Evolutionary conservation across 2,888 invertebrate genomes (phyloP), one percentile per base, ranked within the genome.

Genomic region (Exocentrus adspersus): DNA sequence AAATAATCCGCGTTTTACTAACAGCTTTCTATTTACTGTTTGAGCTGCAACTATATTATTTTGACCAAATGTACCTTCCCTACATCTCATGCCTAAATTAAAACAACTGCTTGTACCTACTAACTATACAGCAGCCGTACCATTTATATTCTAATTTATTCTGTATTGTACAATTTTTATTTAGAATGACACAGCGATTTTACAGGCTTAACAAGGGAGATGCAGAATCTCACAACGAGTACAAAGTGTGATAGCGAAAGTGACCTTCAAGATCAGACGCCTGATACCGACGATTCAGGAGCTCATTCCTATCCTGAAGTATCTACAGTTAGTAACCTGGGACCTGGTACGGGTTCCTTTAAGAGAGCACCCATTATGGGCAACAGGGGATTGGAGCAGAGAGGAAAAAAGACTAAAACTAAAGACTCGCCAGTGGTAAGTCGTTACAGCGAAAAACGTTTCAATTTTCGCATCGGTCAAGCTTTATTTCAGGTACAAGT

Each of bases 401-500:
- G 88, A 67, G 88, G 88, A 69, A 89, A 88, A 79, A 89, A 91
- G 81, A 84, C 86, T 52, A 85, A 87, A 75, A 65, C 70, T n/a
- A 77, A 77, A 65, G 78, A 77, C 52, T 70, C 68, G 30, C 76
- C 72, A 19, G 69, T 78, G 82, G 85, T 77, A 74, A 71, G 71
- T 63, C 16, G 7, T 45, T 28, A n/a, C n/a, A n/a, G n/a, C n/a
- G n/a, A n/a, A n/a, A n/a, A n/a, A n/a, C n/a, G n/a, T n/a, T n/a
- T n/a, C n/a, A n/a, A n/a, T n/a, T n/a, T n/a, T n/a, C n/a, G n/a
- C n/a, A n/a, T n/a, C n/a, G n/a, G n/a, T n/a, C n/a, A n/a, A n/a
- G n/a, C n/a, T n/a, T n/a, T n/a, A n/a, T 71, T 87, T 87, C 52
- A 82, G 74, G 90, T 93, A 28, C 92, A 94, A 75, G 93, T 97